Evolutionary conservation across 2,888 invertebrate genomes (phyloP).

Genomic region (Mechanitis mazaeus): DNA sequence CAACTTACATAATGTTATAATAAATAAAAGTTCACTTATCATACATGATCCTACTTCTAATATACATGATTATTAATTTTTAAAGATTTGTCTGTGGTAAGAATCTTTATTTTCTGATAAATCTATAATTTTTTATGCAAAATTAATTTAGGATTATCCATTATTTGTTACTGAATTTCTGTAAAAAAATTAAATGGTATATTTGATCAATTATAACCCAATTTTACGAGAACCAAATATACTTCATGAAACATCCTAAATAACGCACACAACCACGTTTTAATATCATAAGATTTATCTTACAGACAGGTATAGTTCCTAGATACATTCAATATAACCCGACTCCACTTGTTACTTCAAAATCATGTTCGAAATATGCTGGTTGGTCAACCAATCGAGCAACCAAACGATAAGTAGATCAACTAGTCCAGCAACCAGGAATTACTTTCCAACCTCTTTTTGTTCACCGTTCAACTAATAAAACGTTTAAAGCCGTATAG

Average conservation of each 20-base stretch:
- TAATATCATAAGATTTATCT: conserved; percentile 9
- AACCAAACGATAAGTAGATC: neutral
- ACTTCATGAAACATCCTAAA: neutral
- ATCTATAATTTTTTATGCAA: neutral
- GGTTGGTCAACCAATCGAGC: conserved; percentile 1
- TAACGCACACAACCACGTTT: conserved; percentile 12
- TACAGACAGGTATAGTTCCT: conserved; percentile 1
- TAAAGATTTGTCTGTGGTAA: neutral
- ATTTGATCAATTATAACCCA: no score
- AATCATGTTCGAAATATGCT: neutral
- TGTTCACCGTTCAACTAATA: neutral
- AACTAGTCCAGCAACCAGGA: neutral
- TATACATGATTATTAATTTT: neutral
- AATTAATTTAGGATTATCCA: no score
- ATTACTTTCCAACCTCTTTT: neutral
- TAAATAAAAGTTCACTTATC: neutral
- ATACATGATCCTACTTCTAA: neutral
- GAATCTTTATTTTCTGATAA: neutral
- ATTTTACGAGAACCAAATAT: neutral
- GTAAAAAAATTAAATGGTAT: neutral
- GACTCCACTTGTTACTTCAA: conserved; percentile 12
- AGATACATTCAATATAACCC: conserved; percentile 24
- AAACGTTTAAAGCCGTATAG: conserved; percentile 2
- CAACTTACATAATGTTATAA: neutral
- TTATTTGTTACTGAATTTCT: no score